Evolutionary conservation across 2,797 vertebrate genomes (phyloP).

Genomic region (Zalophus californianus): DNA sequence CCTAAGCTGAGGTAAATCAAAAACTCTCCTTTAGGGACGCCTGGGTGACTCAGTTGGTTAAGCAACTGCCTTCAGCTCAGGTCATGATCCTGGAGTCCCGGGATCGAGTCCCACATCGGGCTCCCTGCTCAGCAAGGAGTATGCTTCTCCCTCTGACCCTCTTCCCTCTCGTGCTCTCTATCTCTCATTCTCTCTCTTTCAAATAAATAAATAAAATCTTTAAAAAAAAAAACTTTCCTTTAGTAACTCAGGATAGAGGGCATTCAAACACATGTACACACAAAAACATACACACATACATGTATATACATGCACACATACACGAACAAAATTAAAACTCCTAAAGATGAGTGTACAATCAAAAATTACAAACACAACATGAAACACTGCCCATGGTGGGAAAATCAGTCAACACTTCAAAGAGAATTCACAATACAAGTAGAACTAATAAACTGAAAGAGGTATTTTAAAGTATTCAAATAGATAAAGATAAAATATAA

Average conservation of each 20-base stretch:
- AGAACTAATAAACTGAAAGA: not conserved
- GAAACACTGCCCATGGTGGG: not conserved
- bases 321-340: not conserved
- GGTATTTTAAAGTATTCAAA: not conserved
- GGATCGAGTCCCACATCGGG: too few relatives aligned
- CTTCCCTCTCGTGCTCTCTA: too few relatives aligned
- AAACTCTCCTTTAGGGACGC: not conserved
- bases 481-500: not conserved
- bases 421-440: not conserved
- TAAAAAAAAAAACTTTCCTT: not conserved
- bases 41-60: too few relatives aligned
- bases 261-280: not conserved
- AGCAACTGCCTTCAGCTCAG: too few relatives aligned
- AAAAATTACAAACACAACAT: not conserved
- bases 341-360: not conserved
- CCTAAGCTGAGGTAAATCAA: not conserved
- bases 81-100: too few relatives aligned
- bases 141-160: too few relatives aligned
- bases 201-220: too few relatives aligned
- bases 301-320: not conserved
- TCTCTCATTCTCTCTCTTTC: too few relatives aligned
- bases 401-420: not conserved
- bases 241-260: not conserved
- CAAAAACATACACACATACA: not conserved
- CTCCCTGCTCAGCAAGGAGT: too few relatives aligned